Evolutionary conservation across 2,797 vertebrate genomes (phyloP).

Genomic region (Tenualosa ilisha): DNA sequence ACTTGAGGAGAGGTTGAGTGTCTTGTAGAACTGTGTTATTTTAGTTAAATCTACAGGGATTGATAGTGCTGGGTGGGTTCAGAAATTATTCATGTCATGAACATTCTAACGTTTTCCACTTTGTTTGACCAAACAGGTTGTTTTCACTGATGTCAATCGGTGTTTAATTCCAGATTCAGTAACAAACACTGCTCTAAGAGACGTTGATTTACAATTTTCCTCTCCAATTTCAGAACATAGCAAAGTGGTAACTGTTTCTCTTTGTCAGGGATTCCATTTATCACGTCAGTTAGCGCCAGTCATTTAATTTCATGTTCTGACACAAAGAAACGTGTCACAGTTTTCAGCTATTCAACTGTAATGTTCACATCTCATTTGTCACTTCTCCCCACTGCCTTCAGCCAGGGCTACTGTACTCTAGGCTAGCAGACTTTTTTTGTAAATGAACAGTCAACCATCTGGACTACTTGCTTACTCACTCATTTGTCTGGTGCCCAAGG

Average conservation of each 20-base stretch:
- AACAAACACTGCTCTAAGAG: not conserved
- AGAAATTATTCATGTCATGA: constrained; percentile 41
- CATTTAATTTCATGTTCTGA: not conserved
- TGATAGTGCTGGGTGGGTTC: not conserved
- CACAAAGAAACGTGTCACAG: not conserved
- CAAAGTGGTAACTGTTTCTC: not conserved
- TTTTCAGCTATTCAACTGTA: not conserved
- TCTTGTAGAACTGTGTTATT: not conserved
- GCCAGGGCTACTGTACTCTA: not conserved
- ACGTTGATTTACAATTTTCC: not conserved
- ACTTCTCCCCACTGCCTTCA: not conserved
- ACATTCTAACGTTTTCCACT: constrained; percentile 44
- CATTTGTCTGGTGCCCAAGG: not conserved
- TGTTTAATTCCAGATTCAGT: not conserved
- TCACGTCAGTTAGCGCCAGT: not conserved
- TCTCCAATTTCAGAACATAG: not conserved
- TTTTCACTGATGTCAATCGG: not conserved
- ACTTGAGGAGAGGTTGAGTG: not conserved
- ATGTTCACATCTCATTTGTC: not conserved
- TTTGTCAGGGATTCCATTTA: not conserved
- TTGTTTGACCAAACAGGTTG: constrained; percentile 65
- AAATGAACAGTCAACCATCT: not conserved
- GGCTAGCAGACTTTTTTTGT: not conserved
- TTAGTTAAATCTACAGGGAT: constrained; percentile 3
- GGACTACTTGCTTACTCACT: not conserved